Conservation (phyloP, 2,888 invertebrate species). For the Alitta virens region DNA sequence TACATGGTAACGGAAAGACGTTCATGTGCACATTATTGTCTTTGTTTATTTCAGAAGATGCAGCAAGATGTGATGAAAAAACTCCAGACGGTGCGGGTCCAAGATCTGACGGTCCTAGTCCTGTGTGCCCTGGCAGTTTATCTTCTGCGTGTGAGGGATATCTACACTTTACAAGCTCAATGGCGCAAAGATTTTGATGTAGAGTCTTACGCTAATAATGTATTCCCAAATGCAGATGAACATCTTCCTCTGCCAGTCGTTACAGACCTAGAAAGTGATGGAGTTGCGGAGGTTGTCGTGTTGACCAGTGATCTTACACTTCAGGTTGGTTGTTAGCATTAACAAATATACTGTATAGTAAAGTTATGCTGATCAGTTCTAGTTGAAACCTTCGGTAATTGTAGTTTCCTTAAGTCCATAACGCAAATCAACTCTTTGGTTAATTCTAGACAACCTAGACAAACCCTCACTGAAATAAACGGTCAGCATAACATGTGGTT, state of each 20-base stretch:
- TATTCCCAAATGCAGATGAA: slow-evolving; percentile 37
- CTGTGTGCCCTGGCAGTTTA: slow-evolving; percentile 46
- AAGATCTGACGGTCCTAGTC: slow-evolving; percentile 22
- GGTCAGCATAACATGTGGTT: too few species aligned
- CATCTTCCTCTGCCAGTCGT: slow-evolving; percentile 42
- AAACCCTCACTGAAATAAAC: too few species aligned
- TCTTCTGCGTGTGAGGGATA: slow-evolving; percentile 44
- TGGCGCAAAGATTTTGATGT: slow-evolving; percentile 45
- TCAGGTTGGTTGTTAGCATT: too few species aligned
- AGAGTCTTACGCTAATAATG: slow-evolving; percentile 38
- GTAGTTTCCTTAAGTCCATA: too few species aligned
- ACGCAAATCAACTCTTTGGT: too few species aligned
- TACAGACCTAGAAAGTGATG: slow-evolving; percentile 51
- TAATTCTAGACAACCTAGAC: too few species aligned
- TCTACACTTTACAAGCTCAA: slow-evolving; percentile 43
- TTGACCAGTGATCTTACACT: slow-evolving; percentile 44
- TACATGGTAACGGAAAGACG: too few species aligned
- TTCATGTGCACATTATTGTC: too few species aligned
- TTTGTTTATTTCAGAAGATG: not conserved
- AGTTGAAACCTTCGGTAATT: too few species aligned
- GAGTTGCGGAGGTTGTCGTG: slow-evolving; percentile 47
- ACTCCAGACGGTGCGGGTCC: not conserved
- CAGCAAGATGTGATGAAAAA: not conserved
- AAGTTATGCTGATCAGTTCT: too few species aligned
- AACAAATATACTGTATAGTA: too few species aligned